These are phyloP conservation scores for Adela reaumurella DNA, from an alignment of 2,888 invertebrate genomes.

Conservation along the genomic window DNA sequence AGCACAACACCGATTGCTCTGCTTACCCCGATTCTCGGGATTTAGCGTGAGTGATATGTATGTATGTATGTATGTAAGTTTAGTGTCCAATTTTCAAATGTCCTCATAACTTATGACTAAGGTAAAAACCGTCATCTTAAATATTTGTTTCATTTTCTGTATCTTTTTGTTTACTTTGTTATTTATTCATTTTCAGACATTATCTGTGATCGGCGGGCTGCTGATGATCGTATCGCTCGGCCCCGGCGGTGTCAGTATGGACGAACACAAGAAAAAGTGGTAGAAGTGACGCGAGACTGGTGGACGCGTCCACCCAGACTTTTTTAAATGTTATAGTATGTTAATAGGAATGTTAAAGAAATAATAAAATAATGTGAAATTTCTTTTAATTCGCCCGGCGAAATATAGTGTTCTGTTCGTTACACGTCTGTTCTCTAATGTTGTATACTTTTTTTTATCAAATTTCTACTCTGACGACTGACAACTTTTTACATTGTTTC, in stretches of 20 bases:
- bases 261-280: slow-evolving; percentile 99
- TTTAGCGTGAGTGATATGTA: too few relatives aligned
- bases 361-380: background rate
- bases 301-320: background rate
- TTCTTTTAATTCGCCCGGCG: background rate
- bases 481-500: too few relatives aligned
- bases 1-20: too few relatives aligned
- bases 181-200: slow-evolving; percentile 69
- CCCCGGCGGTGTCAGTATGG: slow-evolving; percentile 98
- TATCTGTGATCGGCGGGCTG: slow-evolving; percentile 97
- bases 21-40: too few relatives aligned
- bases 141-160: too few relatives aligned
- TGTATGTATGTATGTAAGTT: too few relatives aligned
- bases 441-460: background rate
- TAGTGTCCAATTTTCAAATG: too few relatives aligned
- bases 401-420: background rate
- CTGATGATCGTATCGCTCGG: slow-evolving; percentile 97
- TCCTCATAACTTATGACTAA: too few relatives aligned
- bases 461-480: too few relatives aligned
- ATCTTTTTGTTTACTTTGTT: too few relatives aligned
- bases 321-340: background rate
- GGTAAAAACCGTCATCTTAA: too few relatives aligned
- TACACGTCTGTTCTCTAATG: background rate
- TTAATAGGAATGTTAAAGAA: background rate
- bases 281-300: slow-evolving; percentile 32